These are phyloP conservation scores for Heliconius himera DNA, from an alignment of 1,140 invertebrate genomes.

Conservation along the genomic window DNA sequence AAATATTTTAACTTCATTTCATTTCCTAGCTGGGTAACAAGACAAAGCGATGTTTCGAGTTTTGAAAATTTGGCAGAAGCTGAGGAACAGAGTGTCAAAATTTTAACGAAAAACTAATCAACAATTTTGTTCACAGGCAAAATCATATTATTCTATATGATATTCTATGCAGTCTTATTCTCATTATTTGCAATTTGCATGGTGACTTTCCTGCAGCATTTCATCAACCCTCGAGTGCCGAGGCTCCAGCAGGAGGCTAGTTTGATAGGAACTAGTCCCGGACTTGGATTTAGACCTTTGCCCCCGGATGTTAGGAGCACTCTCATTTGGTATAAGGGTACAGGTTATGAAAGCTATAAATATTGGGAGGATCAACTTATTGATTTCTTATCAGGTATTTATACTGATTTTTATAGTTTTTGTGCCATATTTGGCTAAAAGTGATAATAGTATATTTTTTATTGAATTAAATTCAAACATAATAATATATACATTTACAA, in stretches of 20 bases:
- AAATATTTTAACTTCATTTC: no score
- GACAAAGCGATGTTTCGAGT: no score
- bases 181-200: constrained; percentile 92
- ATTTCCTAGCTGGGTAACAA: no score
- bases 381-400: constrained; percentile 87
- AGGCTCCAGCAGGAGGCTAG: constrained; percentile 87
- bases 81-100: neutral
- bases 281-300: constrained; percentile 93
- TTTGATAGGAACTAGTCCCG: constrained; percentile 89
- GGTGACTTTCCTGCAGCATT: constrained; percentile 86
- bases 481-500: no score
- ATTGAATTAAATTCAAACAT: no score
- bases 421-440: neutral
- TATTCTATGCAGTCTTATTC: constrained; percentile 90
- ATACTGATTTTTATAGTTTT: neutral
- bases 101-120: neutral
- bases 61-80: no score
- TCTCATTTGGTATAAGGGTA: constrained; percentile 94
- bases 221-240: constrained; percentile 85
- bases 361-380: constrained; percentile 90
- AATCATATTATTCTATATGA: constrained; percentile 91
- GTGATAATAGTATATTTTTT: no score
- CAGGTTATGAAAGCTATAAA: constrained; percentile 87
- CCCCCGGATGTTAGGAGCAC: constrained; percentile 93
- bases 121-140: constrained; percentile 83